phyloP scores from a whole-genome alignment of 2,113 vertebrate genomes.

The Loxodonta africana region DNA sequence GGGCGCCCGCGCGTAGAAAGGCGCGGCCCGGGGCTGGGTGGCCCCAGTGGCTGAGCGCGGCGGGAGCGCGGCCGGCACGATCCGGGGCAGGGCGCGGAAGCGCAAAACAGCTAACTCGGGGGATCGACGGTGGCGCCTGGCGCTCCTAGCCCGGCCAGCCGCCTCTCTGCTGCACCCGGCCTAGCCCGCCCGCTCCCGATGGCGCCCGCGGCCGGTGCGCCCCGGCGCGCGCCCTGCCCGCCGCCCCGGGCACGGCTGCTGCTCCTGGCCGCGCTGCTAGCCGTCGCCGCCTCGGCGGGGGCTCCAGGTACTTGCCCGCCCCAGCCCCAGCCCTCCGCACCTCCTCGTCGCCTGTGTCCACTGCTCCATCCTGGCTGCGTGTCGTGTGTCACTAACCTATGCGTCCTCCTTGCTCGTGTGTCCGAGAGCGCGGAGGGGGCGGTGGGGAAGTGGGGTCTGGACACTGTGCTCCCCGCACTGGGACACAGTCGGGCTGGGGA shows the following conservation, averaged over 20 bases:
- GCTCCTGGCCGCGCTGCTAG: slow-evolving; percentile 80
- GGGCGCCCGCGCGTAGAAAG: slow-evolving; percentile 79
- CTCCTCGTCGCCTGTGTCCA: background rate
- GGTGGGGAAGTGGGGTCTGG: background rate
- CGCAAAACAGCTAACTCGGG: background rate
- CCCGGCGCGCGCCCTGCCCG: slow-evolving; percentile 49
- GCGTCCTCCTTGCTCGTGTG: background rate
- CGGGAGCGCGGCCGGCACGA: background rate
- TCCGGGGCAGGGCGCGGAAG: background rate
- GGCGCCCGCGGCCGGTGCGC: slow-evolving; percentile 72
- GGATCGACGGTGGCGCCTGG: background rate
- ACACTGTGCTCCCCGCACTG: background rate
- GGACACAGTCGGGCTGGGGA: background rate
- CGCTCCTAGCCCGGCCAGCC: background rate
- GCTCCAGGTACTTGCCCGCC: slow-evolving; percentile 83
- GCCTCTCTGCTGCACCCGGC: background rate
- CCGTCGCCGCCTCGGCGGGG: slow-evolving; percentile 71
- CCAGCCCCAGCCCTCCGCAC: background rate
- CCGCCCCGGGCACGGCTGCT: slow-evolving; percentile 78
- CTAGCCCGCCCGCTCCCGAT: slow-evolving; percentile 69
- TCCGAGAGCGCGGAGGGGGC: background rate
- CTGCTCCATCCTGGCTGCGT: background rate
- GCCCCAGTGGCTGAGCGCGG: slow-evolving; percentile 57
- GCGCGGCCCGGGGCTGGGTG: slow-evolving; percentile 1
- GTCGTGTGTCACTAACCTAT: slow-evolving; percentile 63